Conservation (phyloP, 2,797 vertebrate species). For the Pseudochaenichthys georgianus region DNA sequence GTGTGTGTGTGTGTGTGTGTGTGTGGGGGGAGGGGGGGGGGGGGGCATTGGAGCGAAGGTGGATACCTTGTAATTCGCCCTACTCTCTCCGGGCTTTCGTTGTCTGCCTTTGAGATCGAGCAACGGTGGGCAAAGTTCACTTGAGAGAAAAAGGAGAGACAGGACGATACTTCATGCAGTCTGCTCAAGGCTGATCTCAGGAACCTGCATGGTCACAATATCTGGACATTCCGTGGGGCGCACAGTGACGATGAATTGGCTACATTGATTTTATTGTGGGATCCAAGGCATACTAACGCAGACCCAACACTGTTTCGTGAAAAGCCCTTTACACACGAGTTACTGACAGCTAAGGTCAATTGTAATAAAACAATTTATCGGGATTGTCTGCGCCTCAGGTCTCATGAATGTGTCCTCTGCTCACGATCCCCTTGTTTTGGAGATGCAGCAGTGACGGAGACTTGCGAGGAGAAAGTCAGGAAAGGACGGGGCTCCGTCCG, state of each 20-base stretch:
- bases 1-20: too few relatives aligned
- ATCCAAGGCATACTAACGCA: slow-evolving; percentile 32
- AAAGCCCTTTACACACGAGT: slow-evolving; percentile 3
- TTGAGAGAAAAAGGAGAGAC: slow-evolving; percentile 30
- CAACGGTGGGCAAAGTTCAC: slow-evolving; percentile 73
- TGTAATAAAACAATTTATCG: background rate
- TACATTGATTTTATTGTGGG: slow-evolving; percentile 39
- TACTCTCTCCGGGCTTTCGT: slow-evolving; percentile 51
- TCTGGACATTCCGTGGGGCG: slow-evolving; percentile 8
- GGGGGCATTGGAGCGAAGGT: slow-evolving; percentile 37
- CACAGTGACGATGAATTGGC: slow-evolving; percentile 33
- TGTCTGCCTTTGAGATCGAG: slow-evolving; percentile 39
- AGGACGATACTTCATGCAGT: background rate
- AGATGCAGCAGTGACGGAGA: slow-evolving; percentile 41
- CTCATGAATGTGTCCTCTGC: slow-evolving; percentile 24
- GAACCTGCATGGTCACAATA: slow-evolving; percentile 9
- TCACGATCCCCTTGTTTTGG: slow-evolving; percentile 26
- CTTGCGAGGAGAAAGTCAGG: slow-evolving; percentile 65
- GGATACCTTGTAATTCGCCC: slow-evolving; percentile 71
- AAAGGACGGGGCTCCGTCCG: slow-evolving; percentile 73
- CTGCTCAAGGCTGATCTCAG: slow-evolving; percentile 6
- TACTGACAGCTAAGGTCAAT: slow-evolving; percentile 14
- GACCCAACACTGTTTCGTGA: slow-evolving; percentile 22
- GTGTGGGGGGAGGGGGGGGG: slow-evolving; percentile 7
- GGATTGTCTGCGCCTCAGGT: slow-evolving; percentile 12